Percentiles rank a stretch among this genome's conserved stretches.
Evolutionary conservation across 2,113 vertebrate species (phyloP).

Genomic region (Chunga burmeisteri): DNA sequence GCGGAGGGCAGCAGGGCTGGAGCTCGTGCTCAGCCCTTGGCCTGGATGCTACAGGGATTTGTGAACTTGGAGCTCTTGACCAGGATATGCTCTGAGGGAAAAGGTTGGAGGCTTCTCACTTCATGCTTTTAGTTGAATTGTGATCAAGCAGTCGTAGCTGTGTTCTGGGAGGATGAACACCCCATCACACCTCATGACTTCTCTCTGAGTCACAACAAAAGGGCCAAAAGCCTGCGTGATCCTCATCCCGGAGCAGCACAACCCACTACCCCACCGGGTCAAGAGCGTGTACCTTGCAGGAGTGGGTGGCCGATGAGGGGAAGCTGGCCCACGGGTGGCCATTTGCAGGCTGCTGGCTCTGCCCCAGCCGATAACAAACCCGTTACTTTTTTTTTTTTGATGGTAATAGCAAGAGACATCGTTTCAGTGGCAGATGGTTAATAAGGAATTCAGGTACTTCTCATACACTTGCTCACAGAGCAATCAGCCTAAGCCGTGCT

Average conservation of each 20-base stretch:
- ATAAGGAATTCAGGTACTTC: background rate
- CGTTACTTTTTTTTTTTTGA: background rate
- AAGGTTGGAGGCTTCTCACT: background rate
- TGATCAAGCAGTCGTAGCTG: rapidly evolving
- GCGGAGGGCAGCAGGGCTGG: background rate
- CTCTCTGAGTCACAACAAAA: background rate
- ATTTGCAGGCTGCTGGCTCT: background rate
- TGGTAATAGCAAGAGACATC: background rate
- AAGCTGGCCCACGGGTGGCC: background rate
- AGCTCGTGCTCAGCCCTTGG: background rate
- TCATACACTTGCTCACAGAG: background rate
- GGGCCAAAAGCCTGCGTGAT: background rate
- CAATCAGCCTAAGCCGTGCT: background rate
- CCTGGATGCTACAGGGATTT: background rate
- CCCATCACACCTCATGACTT: background rate
- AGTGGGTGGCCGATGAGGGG: rapidly evolving
- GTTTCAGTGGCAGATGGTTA: background rate
- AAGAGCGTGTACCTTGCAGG: background rate
- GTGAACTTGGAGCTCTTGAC: background rate
- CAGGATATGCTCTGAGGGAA: background rate
- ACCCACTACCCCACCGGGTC: background rate
- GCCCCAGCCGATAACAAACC: background rate
- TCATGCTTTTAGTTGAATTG: background rate
- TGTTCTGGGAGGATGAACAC: background rate
- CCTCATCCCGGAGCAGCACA: rapidly evolving